Evolutionary conservation across 1,140 invertebrate genomes (phyloP).

Genomic region (Cydia amplana): DNA sequence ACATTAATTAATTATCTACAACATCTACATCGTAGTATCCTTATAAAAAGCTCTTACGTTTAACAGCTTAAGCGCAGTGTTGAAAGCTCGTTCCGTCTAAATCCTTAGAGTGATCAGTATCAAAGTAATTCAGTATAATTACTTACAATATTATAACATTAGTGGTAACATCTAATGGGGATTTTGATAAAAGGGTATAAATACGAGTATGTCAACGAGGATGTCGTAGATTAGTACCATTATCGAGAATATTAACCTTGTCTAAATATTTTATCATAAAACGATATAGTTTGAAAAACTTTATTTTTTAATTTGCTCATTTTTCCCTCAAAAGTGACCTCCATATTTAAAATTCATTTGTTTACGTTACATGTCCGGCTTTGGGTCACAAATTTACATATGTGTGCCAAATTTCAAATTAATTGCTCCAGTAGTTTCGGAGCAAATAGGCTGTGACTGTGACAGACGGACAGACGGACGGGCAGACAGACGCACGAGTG

Average conservation of each 20-base stretch:
- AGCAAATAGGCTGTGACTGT: too few relatives aligned
- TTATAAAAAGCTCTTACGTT: conserved; percentile 73
- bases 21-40: conserved; percentile 55
- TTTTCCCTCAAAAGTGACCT: too few relatives aligned
- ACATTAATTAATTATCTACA: conserved; percentile 55
- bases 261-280: neutral
- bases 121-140: conserved; percentile 16
- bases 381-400: too few relatives aligned
- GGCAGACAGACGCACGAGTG: too few relatives aligned
- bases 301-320: too few relatives aligned
- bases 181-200: neutral
- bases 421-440: too few relatives aligned
- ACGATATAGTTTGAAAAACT: too few relatives aligned
- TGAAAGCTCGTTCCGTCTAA: conserved; percentile 70
- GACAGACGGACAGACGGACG: too few relatives aligned
- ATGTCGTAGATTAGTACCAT: neutral
- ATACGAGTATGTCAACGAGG: neutral
- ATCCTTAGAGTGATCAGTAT: conserved; percentile 36
- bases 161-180: conserved; percentile 13
- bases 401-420: too few relatives aligned
- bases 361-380: too few relatives aligned
- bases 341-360: too few relatives aligned
- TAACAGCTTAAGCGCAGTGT: conserved; percentile 67
- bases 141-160: conserved; percentile 24
- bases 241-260: neutral